Evolutionary conservation across 1,140 invertebrate genomes (phyloP), one percentile per base, ranked within the genome.

Genomic region (Nautilus pompilius): DNA sequence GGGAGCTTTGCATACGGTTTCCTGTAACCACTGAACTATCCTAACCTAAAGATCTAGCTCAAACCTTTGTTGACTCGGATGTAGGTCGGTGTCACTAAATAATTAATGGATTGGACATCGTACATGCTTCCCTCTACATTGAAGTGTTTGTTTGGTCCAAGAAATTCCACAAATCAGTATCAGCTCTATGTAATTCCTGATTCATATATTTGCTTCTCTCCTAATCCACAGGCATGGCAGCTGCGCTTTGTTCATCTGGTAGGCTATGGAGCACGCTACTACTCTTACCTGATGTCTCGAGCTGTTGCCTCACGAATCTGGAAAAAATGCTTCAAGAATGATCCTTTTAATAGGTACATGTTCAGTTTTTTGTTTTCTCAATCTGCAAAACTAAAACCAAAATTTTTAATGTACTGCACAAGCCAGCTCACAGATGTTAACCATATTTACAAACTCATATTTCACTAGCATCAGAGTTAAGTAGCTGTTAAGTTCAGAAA

Each of bases 241-340:
- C 86, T 96, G 63, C 86, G 96, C 54, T 99, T 99, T 85, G 91
- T 93, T 61, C 97, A 99, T 84, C 83, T 99, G 32, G 92, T 98
- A 5, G 95, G 95, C 3, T 99, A 99, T 82, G 97, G 96, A 32
- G 95, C 95, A 0, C 98, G 97, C 83, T 99, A 99, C 84, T 99
- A 99, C 81, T 92, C 96, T 0, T 99, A 99, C 84, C 83, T 98
- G 53, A 90, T 98, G 74, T 98, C 96, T 0, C 87, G 93, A 70
- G 92, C 95, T 24, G 88, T 98, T 41, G 95, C 96, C 0, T 91
- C 93, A 29, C 90, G 89, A 85, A 95, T 97, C 66, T 99, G 96
- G 96, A 89, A 93, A 72, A 87, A 87, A 22, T 90, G 91, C 74
- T 98, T 99, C 75, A 86, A 89, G 74, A 76, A 84, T 0, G 88